Evolutionary conservation across 2,888 invertebrate genomes (phyloP).

Genomic region (Disparrhopalites patrizii): DNA sequence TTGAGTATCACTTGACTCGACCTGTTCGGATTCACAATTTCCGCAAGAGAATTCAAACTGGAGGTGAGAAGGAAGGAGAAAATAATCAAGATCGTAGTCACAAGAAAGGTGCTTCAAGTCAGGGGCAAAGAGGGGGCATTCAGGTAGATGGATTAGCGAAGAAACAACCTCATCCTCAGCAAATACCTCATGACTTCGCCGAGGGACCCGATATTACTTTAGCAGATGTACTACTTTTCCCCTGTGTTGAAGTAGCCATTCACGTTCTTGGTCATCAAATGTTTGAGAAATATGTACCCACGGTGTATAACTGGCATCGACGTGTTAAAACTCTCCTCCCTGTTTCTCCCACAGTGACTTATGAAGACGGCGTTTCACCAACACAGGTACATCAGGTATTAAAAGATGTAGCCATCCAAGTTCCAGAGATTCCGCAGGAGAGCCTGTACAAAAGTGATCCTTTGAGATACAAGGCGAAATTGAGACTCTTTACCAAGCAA

Average conservation of each 20-base stretch:
- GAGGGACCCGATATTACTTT: constrained; percentile 79
- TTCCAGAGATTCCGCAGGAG: constrained; percentile 58
- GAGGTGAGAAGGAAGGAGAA: constrained; percentile 12
- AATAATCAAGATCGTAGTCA: constrained; percentile 20
- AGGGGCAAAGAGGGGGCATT: background rate
- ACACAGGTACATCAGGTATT: background rate
- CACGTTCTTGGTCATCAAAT: constrained; percentile 52
- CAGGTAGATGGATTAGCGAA: too few relatives aligned
- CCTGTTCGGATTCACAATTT: constrained; percentile 83
- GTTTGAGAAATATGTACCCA: constrained; percentile 57
- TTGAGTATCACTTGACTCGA: constrained; percentile 78
- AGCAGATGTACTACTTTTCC: constrained; percentile 75
- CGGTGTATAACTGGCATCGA: constrained; percentile 63
- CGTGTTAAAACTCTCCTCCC: constrained; percentile 40
- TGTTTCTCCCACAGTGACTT: background rate
- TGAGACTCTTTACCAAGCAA: constrained; percentile 71
- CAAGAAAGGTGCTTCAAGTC: background rate
- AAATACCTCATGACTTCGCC: constrained; percentile 64
- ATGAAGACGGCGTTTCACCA: constrained; percentile 2
- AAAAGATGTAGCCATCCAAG: constrained; percentile 13
- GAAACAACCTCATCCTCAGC: background rate
- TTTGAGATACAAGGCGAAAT: constrained; percentile 68
- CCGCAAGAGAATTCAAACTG: constrained; percentile 65
- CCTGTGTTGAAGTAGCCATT: constrained; percentile 64
- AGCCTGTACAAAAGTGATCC: constrained; percentile 76